Evolutionary conservation across 2,113 vertebrate genomes (phyloP), one percentile per base, ranked within the genome.

Genomic region (Gymnogyps californianus): DNA sequence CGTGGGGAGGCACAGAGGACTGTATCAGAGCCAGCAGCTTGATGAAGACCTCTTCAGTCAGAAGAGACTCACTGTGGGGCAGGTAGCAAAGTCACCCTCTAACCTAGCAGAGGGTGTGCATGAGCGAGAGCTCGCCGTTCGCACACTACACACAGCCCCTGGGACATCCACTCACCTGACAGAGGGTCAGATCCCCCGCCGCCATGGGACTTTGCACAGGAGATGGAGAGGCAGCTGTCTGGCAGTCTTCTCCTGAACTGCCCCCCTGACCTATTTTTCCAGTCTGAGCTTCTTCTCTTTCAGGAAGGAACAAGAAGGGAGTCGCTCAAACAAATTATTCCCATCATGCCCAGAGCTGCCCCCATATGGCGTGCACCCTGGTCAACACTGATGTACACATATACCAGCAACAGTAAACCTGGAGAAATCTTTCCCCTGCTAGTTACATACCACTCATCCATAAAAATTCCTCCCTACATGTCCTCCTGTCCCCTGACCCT

Each of bases 81-180:
- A 20, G n/a, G n/a, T 42, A 65, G 44, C 9, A 1, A 34, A 81
- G 64, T 31, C 54, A 57, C 13, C 21, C 5, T 20, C 25, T 40
- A 10, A 55, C 21, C 18, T 44, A 4, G 71, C 0, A 3, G 67
- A 47, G 16, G 42, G 24, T 19, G 46, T 31, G 64, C 38, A 7
- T 18, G 46, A 44, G 36, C 9, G 46, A 81, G 87, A 83, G 19
- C 40, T 81, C 0, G 0, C 54, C 34, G 36, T 49, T 82, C 2
- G 1, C 40, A n/a, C 46, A 40, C 29, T 32, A 40, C 15, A 5
- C 3, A 8, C 42, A 77, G 55, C 28, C 18, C 46, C 36, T 9
- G 5, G 31, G 54, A 69, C 26, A 52, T 36, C 32, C 1, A 1
- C 19, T 78, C 0, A 0, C 21, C 38, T 51, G 65, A 14, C 38